These are phyloP conservation scores for Brevimyrus niger DNA, from an alignment of 2,113 vertebrate genomes.

Conservation along the genomic window DNA sequence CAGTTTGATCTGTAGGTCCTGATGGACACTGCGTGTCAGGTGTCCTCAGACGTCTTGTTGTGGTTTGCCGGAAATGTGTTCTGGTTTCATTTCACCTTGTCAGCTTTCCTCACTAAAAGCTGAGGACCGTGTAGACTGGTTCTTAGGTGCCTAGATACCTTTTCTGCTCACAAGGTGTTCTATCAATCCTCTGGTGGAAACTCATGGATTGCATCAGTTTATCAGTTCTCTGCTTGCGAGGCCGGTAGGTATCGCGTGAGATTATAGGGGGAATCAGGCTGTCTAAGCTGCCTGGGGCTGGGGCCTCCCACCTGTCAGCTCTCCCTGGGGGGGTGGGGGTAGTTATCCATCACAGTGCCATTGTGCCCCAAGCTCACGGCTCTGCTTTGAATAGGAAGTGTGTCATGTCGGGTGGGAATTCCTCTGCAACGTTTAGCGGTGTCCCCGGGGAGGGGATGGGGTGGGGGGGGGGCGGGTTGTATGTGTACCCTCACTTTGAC, in stretches of 20 bases:
- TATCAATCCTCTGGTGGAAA: not conserved
- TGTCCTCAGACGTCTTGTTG: not conserved
- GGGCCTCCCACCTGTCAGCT: slow-evolving; percentile 12
- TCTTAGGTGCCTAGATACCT: not conserved
- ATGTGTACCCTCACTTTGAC: not conserved
- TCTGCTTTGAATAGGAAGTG: not conserved
- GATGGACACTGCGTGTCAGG: not conserved
- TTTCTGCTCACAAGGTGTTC: not conserved
- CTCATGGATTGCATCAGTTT: not conserved
- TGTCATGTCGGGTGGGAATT: not conserved
- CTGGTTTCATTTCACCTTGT: not conserved
- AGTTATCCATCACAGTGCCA: slow-evolving; percentile 43
- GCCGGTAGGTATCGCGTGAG: not conserved
- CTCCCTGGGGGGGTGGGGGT: slow-evolving; percentile 40
- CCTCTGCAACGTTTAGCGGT: not conserved
- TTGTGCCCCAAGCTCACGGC: not conserved
- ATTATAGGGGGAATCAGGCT: not conserved
- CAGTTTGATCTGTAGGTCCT: not conserved
- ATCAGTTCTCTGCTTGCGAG: not conserved
- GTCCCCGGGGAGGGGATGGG: not conserved
- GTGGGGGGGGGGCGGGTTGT: not conserved
- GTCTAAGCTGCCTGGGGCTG: not conserved
- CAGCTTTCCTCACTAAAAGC: not conserved
- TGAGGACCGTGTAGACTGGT: not conserved
- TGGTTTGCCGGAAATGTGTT: not conserved